Evolutionary conservation across 2,888 invertebrate species (phyloP), one percentile per base, ranked within the genome.

Genomic region (Meteorus cinctellus): DNA sequence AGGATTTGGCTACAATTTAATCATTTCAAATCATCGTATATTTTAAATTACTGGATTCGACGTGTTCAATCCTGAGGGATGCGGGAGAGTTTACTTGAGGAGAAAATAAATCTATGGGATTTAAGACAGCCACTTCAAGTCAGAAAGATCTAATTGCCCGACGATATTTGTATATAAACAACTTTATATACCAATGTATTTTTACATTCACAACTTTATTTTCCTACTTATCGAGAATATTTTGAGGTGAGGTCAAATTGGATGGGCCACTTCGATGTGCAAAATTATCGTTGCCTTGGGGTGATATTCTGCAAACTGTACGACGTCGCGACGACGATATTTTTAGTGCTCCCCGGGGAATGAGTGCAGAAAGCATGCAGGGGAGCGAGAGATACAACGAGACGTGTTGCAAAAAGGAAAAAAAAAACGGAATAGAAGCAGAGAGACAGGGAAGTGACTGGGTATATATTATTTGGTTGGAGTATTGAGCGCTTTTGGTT

Each of bases 221-320:
- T 55, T 63, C 41, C 24, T 3, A 2, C 12, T 51, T 51, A 16
- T 24, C 4, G 8, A 63, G 27, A 60, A 36, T 71, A 31, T 62
- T 55, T 24, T 10, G 27, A 41, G 36, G 27, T n/a, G 29, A 31
- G 63, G n/a, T 31, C 19, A 19, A 55, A 19, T 62, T 62, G 31
- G 31, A 62, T 55, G 55, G n/a, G 24, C 55, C 55, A 31, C 62
- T 62, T 62, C 62, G 31, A 62, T 62, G 62, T 27, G 31, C 29
- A 68, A 70, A 70, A 70, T 70, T 41, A 70, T 70, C 45, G 59
- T 59, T 41, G 60, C 70, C 69, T 59, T 16, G 36, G 36, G 60
- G 70, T 70, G 36, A 70, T 70, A 70, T 70, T 70, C 60, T 36
- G 60, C 70, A 70, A 70, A 70, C 31, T 70, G 60, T 70, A 70